Percentiles rank a stretch among this genome's conserved stretches.
phyloP scores from a whole-genome alignment of 1,140 invertebrate species.

The Oncopodura yosiiana region DNA sequence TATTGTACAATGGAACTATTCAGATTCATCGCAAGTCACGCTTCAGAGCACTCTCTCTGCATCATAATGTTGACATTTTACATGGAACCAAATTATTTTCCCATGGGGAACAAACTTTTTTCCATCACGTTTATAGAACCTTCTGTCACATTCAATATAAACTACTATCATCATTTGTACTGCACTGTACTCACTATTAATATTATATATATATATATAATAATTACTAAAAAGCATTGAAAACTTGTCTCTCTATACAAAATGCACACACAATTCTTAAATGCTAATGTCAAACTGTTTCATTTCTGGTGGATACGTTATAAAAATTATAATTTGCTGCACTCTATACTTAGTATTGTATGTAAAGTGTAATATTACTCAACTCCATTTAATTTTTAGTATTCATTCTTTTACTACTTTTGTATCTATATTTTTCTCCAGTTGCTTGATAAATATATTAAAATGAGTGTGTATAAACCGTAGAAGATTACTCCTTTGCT shows the following conservation, averaged over 20 bases:
- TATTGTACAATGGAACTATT: constrained; percentile 26
- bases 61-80: constrained; percentile 36
- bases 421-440: too few species aligned
- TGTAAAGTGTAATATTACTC: too few species aligned
- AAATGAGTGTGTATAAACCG: too few species aligned
- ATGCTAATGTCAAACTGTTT: background rate
- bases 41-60: constrained; percentile 29
- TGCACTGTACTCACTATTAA: background rate
- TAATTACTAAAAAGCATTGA: background rate
- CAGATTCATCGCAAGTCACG: constrained; percentile 32
- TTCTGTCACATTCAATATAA: constrained; percentile 26
- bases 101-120: constrained; percentile 33
- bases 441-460: too few species aligned
- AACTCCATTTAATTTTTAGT: too few species aligned
- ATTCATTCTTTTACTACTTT: too few species aligned
- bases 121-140: constrained; percentile 31
- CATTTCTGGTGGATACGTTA: background rate
- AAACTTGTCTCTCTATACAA: too few species aligned
- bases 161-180: constrained; percentile 7
- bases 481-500: too few species aligned
- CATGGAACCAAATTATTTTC: constrained; percentile 34
- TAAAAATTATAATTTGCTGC: background rate
- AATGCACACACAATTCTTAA: constrained; percentile 1
- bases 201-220: background rate
- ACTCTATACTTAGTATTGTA: too few species aligned